Base-by-base conservation (phyloP, 2,113 vertebrate genomes). In the Etheostoma cragini region DNA sequence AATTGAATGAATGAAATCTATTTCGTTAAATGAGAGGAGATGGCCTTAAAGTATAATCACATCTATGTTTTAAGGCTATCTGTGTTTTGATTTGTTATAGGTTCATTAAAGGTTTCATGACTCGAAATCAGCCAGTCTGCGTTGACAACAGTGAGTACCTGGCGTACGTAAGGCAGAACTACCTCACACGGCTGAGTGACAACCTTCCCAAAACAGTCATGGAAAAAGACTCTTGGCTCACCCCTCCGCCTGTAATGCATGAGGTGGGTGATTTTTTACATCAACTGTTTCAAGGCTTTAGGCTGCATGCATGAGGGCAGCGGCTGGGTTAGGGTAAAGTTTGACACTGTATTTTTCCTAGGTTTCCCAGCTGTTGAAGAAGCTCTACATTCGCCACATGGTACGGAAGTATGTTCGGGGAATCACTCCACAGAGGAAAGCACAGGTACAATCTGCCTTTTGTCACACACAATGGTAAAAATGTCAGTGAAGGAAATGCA, bases 51-150 rank as follows among this genome's bases (percentile, higher is more conserved):
- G 54, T 21, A 68, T 21, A n/a, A 54, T 21, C 17, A 24, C 16
- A 15, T 11, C 13, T 6, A 1, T 22, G 50, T 7, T 24, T 21
- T 47, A 26, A 50, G n/a, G 8, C 80, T 63, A 67, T 33, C 1
- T 17, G 8, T 56, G 17, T 54, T 10, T 56, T 47, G 5, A 35
- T 81, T 60, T 81, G 10, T 77, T 66, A 7, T 14, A 99, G 98
- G 83, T 99, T 98, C 90, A 96, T 99, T 49, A 97, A 95, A 3
- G 98, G 98, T 3, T 99, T 99, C 92, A 97, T 99, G 85, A 92
- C 95, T 38, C 96, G 98, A 50, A 93, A 96, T 75, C 88, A 95
- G n/a, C 95, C 97, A 0, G 83, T 93, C 0, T 93, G 93, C 47
- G 53, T 88, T 0, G 96, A 97, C 76, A 97, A 99, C 13, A 89